Evolutionary conservation across 53 echinoderm and acorn worm genomes (phyloP), one percentile per base, ranked within the genome.

Genomic region (Paracentrotus lividus): DNA sequence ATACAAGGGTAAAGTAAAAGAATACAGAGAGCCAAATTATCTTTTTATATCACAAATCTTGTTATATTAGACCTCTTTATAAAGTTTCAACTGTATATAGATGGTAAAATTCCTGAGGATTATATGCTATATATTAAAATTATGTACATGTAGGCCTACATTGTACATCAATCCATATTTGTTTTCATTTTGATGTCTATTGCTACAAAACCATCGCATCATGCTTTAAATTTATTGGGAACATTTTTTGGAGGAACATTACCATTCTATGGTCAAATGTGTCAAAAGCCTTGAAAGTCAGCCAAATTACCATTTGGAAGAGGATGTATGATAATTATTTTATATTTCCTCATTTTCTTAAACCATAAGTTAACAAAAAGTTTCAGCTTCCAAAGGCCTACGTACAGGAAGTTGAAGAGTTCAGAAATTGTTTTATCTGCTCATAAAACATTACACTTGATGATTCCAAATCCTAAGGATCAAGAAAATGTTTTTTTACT

Each of bases 211-310:
- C 6, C 18, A 72, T 20, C 40, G 40, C 36, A 72, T 38, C 21
- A 21, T 18, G 40, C 18, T 32, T 38, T 7, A 16, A 36, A 5
- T 40, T 72, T 14, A 26, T 18, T 4, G 38, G 6, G 8, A 72
- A 72, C 72, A 38, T n/a, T 31, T 23, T 59, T 21, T 66, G 66
- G 31, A 32, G 29, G 51, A 12, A 51, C 51, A 6, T 51, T 6
- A 51, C 51, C 32, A 32, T n/a, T n/a, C n/a, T n/a, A n/a, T n/a
- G n/a, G n/a, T 52, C 9, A 66, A 32, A 66, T 66, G 69, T 34
- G 38, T 36, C 14, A 38, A 69, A 40, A 72, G 72, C 72, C 72
- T 72, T 72, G 72, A 32, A 40, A 20, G 72, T 72, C 72, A 72
- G 72, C 72, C 72, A 72, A 72, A 18, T 36, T 18, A 40, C 18